Evolutionary conservation across 1,140 invertebrate species (phyloP), one percentile per base, ranked within the genome.

Genomic region (Trichoplusia ni): DNA sequence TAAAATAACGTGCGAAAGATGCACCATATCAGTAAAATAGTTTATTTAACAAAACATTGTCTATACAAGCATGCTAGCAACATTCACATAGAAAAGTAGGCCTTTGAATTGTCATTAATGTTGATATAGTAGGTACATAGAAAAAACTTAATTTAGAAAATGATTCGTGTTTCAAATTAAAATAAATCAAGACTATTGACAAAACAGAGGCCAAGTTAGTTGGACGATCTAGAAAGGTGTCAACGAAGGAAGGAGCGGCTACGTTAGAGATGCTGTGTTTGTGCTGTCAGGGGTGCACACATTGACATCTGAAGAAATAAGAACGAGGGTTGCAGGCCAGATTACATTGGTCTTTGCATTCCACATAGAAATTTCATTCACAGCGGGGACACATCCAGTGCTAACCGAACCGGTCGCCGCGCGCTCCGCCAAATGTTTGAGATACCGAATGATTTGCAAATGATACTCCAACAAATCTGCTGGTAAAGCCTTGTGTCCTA

Each of bases 171-270:
- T n/a, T 19, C 11, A 6, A 35, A 16, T 2, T 21, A 7, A 44
- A 58, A 58, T 19, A 35, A 25, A 59, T 25, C 27, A 38, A 51
- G 33, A 37, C 53, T 49, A 67, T 71, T 77, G 77, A 85, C 79
- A 83, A 79, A 72, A 69, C 66, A 77, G 75, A 71, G 77, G 77
- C 75, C 73, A 69, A 51, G 29, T 72, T 77, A 75, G 77, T 87
- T 90, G 87, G 87, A 90, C 87, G 88, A 90, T 86, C 88, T 88
- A 90, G 77, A 89, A 90, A 90, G 86, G 84, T 90, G 84, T 66
- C 79, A 81, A 87, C 81, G 86, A 84, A 90, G 86, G 84, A 89
- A 90, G 88, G 86, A 90, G 88, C 84, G 83, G 61, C 84, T 89
- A 90, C 73, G 66, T 71, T 65, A 77, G 65, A 78, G 62, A 76